Conservation (phyloP, 2,113 vertebrate species). For the Ctenodactylus gundi region DNA sequence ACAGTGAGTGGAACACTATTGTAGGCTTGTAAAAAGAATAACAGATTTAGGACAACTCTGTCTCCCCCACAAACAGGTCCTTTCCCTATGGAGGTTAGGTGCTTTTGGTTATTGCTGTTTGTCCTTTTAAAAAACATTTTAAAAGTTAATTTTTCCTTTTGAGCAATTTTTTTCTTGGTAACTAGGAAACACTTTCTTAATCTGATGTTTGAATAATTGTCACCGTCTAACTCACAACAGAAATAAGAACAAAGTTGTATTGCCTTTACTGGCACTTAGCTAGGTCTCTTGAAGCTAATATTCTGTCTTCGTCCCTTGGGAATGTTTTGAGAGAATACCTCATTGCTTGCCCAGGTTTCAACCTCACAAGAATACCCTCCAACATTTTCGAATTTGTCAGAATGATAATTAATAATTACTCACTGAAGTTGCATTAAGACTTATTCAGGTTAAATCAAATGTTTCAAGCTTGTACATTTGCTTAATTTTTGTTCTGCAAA, state of each 20-base stretch:
- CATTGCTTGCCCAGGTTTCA: neutral
- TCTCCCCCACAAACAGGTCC: neutral
- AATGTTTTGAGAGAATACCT: neutral
- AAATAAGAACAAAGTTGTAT: neutral
- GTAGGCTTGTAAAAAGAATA: neutral
- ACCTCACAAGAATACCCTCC: neutral
- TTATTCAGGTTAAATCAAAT: neutral
- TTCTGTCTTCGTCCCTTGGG: neutral
- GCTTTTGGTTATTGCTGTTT: neutral
- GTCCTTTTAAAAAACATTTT: neutral
- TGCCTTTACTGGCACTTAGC: neutral
- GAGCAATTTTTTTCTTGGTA: neutral
- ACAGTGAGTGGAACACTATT: constrained; percentile 83
- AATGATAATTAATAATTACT: constrained; percentile 10
- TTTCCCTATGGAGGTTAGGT: neutral
- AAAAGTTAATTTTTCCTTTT: constrained; percentile 33
- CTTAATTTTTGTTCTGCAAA: neutral
- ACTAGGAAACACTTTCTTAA: neutral
- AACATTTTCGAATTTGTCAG: neutral
- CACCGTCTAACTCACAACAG: neutral
- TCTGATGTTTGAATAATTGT: neutral
- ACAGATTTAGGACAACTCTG: neutral
- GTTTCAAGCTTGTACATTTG: neutral
- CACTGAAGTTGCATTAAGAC: neutral
- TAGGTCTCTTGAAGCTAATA: fast-evolving